A percentile compares a stretch with the other conserved stretches of the same genome.
These are phyloP conservation scores for Gobio occitaniae DNA, from an alignment of 2,797 vertebrate genomes.

Conservation along the genomic window DNA sequence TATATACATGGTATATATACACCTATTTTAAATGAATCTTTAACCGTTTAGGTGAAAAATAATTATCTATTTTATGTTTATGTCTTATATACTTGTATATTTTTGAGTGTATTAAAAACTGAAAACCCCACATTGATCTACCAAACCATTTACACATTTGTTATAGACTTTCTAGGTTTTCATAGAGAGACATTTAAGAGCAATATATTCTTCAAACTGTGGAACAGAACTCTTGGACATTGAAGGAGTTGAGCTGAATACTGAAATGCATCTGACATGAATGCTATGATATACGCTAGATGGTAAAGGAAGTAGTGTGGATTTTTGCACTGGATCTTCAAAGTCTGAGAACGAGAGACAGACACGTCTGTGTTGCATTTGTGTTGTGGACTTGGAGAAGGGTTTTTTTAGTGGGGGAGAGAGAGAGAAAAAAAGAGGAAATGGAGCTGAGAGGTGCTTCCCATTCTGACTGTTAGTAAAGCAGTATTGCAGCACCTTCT, in stretches of 20 bases:
- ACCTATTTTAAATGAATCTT: not conserved
- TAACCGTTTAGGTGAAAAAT: not conserved
- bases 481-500: constrained; percentile 82
- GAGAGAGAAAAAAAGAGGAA: not conserved
- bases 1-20: too few species aligned
- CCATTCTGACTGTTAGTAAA: constrained; percentile 54
- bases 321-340: constrained; percentile 23
- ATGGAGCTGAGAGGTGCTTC: constrained; percentile 43
- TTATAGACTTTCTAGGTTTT: not conserved
- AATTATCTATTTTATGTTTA: not conserved
- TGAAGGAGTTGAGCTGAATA: not conserved
- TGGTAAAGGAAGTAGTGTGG: not conserved
- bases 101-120: not conserved
- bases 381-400: constrained; percentile 12
- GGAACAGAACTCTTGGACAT: not conserved
- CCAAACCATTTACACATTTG: not conserved
- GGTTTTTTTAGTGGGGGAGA: not conserved
- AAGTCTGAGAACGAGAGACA: constrained; percentile 1
- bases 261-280: not conserved
- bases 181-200: not conserved
- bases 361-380: constrained; percentile 4
- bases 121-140: not conserved
- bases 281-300: not conserved
- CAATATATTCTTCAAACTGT: not conserved
- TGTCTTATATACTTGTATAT: not conserved